Base-by-base conservation (phyloP, 2,113 vertebrate species). In the Nycticryphes semicollaris region DNA sequence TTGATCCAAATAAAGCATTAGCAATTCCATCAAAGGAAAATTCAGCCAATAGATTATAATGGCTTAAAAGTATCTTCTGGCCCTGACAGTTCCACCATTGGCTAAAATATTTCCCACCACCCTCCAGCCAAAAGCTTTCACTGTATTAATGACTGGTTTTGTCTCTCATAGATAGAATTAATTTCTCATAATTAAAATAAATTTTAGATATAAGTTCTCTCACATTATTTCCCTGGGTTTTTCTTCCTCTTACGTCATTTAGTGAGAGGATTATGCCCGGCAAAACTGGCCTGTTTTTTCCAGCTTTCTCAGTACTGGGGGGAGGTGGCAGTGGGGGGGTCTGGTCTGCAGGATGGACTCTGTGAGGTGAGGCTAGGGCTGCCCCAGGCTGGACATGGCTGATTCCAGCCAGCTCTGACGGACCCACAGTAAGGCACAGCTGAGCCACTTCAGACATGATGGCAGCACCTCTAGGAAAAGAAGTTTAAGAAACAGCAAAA, bases 351-450 rank as follows among this genome's bases (percentile, higher is more conserved):
- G 35, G 50, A 18, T 6, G 13, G 37, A 10, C 23, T 35, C 67
- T 24, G 31, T 11, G 43, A 47, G 14, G 12, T 28, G 17, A 6
- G 23, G 33, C 2, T 0, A 1, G 74, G 33, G 27, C 37, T 73
- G 50, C 33, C 24, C 23, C 1, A 0, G 21, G 33, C 57, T 3
- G 0, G 31, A 37, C 33, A 50, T 1, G 6, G 39, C 10, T 10
- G 1, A 62, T 45, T 68, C 53, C 47, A 39, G 45, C 9, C 3
- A 2, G 21, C 3, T 1, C 45, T 14, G 66, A n/a, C 2, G 1
- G 10, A 50, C 59, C 33, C 51, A 27, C 45, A 47, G 47, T 17
- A 20, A 10, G 47, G 47, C 47, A 47, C 20, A 21, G 47, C 47
- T 47, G 27, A 84, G 23, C 6, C 33, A 19, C n/a, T 5, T 74